A percentile compares a stretch with the other conserved stretches of the same genome.
Evolutionary conservation across 2,888 invertebrate genomes (phyloP).

Genomic region (Sminthurides aquaticus): DNA sequence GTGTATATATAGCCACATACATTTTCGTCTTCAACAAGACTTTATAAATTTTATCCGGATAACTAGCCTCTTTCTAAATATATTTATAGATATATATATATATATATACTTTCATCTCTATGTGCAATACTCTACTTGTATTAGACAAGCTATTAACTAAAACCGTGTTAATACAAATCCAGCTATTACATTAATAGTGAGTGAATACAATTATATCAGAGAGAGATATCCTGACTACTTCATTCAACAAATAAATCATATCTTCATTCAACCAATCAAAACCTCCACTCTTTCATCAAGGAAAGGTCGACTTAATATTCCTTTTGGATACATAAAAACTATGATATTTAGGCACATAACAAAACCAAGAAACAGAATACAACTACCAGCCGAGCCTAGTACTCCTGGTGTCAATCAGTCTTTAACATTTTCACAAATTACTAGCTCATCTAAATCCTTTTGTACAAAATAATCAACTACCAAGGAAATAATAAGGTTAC

Average conservation of each 20-base stretch:
- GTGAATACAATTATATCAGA: background rate
- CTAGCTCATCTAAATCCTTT: constrained; percentile 31
- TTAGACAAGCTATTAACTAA: too few species aligned
- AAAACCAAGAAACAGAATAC: too few species aligned
- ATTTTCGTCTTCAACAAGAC: background rate
- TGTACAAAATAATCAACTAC: constrained; percentile 38
- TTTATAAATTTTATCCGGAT: too few species aligned
- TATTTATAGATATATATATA: too few species aligned
- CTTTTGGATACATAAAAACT: too few species aligned
- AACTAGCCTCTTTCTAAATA: background rate
- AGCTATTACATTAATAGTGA: too few species aligned
- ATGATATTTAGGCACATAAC: too few species aligned
- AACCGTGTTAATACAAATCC: too few species aligned
- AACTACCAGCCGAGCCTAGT: background rate
- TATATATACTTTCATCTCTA: background rate
- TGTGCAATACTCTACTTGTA: background rate
- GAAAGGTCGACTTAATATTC: too few species aligned
- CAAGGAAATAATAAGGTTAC: constrained; percentile 38
- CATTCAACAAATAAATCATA: background rate
- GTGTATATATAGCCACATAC: too few species aligned
- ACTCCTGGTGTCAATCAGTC: background rate
- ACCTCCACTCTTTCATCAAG: too few species aligned
- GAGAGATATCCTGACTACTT: background rate
- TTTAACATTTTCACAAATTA: too few species aligned
- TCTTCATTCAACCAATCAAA: background rate